phyloP scores from a whole-genome alignment of 2,888 invertebrate genomes.

The Linyphia triangularis region DNA sequence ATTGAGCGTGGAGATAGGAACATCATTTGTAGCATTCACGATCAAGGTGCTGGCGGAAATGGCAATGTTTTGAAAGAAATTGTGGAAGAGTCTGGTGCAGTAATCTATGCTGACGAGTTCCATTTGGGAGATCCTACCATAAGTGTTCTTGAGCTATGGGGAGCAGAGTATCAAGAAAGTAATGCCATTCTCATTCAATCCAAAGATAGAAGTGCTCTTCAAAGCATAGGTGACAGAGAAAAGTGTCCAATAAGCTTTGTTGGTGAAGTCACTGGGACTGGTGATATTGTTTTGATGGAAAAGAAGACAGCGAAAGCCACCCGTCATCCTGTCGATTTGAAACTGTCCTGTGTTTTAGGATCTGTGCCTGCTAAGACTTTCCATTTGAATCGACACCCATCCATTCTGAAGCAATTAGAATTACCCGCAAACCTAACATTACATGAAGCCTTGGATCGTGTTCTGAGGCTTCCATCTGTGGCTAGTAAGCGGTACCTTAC shows the following conservation, averaged over 20 bases:
- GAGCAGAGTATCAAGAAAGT: slow-evolving; percentile 98
- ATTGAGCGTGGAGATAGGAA: slow-evolving; percentile 88
- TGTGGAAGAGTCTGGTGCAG: slow-evolving; percentile 95
- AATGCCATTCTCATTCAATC: slow-evolving; percentile 91
- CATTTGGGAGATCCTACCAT: slow-evolving; percentile 96
- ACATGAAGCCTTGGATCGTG: slow-evolving; percentile 86
- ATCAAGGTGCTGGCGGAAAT: slow-evolving; percentile 98
- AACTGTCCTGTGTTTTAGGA: slow-evolving; percentile 92
- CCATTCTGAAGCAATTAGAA: slow-evolving; percentile 81
- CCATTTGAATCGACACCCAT: slow-evolving; percentile 82
- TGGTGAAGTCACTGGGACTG: slow-evolving; percentile 93
- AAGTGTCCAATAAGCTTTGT: slow-evolving; percentile 95
- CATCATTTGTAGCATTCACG: slow-evolving; percentile 93
- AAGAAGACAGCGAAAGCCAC: slow-evolving; percentile 27
- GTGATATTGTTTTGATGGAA: slow-evolving; percentile 82
- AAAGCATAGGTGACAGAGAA: slow-evolving; percentile 89
- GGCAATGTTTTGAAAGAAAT: slow-evolving; percentile 96
- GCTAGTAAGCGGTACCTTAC: slow-evolving; percentile 97
- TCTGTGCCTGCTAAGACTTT: slow-evolving; percentile 90
- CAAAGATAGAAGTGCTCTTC: slow-evolving; percentile 84
- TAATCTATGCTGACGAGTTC: slow-evolving; percentile 91
- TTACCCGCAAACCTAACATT: slow-evolving; percentile 84
- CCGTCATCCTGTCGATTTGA: slow-evolving; percentile 90
- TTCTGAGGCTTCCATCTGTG: slow-evolving; percentile 91
- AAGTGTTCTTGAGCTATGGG: slow-evolving; percentile 96